Evolutionary conservation across 2,888 invertebrate species (phyloP), one percentile per base, ranked within the genome.

Genomic region (Spicauda simplicius): DNA sequence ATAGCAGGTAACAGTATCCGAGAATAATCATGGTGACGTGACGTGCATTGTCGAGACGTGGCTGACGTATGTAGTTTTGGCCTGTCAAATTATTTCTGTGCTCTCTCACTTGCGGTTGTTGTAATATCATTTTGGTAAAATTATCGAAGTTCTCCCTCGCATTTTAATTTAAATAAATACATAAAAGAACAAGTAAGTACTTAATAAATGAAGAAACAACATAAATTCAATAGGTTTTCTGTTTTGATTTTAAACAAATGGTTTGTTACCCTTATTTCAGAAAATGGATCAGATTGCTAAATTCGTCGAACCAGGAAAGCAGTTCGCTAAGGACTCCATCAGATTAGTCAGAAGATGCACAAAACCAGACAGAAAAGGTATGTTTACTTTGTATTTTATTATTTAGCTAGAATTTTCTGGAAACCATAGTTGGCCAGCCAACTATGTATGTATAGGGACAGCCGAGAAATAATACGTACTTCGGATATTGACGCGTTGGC

Each of bases 281-380:
- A 88, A 89, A 89, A 99, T 99, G 99, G 99, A 99, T 95, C 99
- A 99, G 95, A 96, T 99, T 81, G 96, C 97, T 76, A 97, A 97
- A 91, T 97, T 98, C 82, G 95, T 98, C 70, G 98, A 99, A 90
- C 99, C 99, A 81, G 98, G 97, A 74, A 97, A 97, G 86, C 97
- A 98, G 87, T 99, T 99, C 90, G 96, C 98, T 82, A 99, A 99
- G 94, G 99, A 99, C 90, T 99, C 99, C 37, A 96, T 99, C 82
- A 96, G 99, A 93, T 95, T 99, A 83, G 98, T 99, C 52, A 99
- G 99, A 91, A 97, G 99, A 88, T 99, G 99, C 93, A 99, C 99
- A 68, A 99, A 99, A 92, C 99, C 99, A 64, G 99, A 99, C 88
- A 96, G 99, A 84, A 98, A 98, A 96, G 98, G 98, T 98, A 92